Base-by-base conservation (phyloP, 2,888 invertebrate genomes). In the Gonocerus acuteangulatus region DNA sequence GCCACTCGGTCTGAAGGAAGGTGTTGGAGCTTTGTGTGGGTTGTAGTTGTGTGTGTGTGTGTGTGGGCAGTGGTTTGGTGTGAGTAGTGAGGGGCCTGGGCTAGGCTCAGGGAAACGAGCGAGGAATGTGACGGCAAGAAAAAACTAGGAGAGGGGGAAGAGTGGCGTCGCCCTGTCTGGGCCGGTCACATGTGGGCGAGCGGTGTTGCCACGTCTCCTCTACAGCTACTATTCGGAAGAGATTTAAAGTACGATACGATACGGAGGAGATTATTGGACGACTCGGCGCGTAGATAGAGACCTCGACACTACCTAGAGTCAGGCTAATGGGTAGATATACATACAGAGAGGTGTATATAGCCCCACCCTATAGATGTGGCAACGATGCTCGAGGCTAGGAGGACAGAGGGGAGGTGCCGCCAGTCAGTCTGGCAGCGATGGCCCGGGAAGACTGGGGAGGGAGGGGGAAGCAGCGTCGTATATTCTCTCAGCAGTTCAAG, bases 131-230 rank as follows among this genome's bases (percentile, higher is more conserved):
- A 54, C 21, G 58, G 42, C 52, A 34, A 32, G 59, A 49, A 61
- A 62, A 59, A 61, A 59, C 48, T 45, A 59, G 52, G 16, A 61
- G 59, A 22, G 62, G 65, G 61, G 57, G 65, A 61, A 63, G 66
- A 58, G 84, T 82, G 89, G 89, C 89, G 89, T 89, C 89, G 89
- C 87, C 87, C 86, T 89, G 89, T 89, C 89, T 89, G 87, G 87
- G 84, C 81, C 84, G 64, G 51, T 54, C 65, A 66, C 67, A 66
- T 68, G 68, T 67, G 67, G 65, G 68, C 64, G 65, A 73, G 80
- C 85, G 73, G 67, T 75, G 87, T 83, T 86, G 86, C 81, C 85
- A 76, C 68, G 70, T 72, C 63, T 48, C 19, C 42, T 13, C 42
- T 3, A 13, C 16, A n/a, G 6, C 11, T 34, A 9, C 11, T 34